phyloP scores from a whole-genome alignment of 1,140 invertebrate genomes.

The Drosophila ironensis region DNA sequence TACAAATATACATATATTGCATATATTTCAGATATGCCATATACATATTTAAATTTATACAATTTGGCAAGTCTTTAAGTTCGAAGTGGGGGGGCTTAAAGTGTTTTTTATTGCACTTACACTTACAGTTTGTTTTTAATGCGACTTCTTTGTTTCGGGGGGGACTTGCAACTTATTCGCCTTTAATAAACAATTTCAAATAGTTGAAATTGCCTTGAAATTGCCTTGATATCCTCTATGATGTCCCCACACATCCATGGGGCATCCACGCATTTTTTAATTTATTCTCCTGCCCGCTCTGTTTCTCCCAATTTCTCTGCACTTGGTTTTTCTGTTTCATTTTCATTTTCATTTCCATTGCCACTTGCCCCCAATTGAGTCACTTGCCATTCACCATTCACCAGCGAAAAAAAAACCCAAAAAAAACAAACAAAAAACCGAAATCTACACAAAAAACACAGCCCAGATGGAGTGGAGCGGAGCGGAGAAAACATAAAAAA shows the following conservation, averaged over 20 bases:
- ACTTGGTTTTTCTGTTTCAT: not conserved
- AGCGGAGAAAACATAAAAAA: slow-evolving; percentile 29
- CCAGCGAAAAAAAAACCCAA: not conserved
- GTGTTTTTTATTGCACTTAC: not conserved
- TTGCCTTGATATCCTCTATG: slow-evolving; percentile 14
- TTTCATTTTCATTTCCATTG: slow-evolving; percentile 47
- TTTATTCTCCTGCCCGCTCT: slow-evolving; percentile 10
- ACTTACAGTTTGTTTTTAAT: not conserved
- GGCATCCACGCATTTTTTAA: slow-evolving; percentile 9
- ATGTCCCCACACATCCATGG: slow-evolving; percentile 2
- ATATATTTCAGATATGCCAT: not conserved
- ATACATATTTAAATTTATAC: slow-evolving; percentile 14
- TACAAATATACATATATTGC: not conserved
- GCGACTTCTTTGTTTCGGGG: not conserved
- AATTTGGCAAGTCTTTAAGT: slow-evolving; percentile 8
- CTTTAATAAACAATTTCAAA: no score
- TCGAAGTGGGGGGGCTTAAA: not conserved
- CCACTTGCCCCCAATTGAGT: slow-evolving; percentile 52
- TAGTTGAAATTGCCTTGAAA: no score
- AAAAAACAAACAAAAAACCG: no score
- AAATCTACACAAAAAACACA: no score
- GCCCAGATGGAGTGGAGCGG: not conserved
- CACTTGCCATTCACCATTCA: slow-evolving; percentile 46
- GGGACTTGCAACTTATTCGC: no score
- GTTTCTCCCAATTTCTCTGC: slow-evolving; percentile 1